phyloP scores from a whole-genome alignment of 2,888 invertebrate genomes.

The Coleophora flavipennella region DNA sequence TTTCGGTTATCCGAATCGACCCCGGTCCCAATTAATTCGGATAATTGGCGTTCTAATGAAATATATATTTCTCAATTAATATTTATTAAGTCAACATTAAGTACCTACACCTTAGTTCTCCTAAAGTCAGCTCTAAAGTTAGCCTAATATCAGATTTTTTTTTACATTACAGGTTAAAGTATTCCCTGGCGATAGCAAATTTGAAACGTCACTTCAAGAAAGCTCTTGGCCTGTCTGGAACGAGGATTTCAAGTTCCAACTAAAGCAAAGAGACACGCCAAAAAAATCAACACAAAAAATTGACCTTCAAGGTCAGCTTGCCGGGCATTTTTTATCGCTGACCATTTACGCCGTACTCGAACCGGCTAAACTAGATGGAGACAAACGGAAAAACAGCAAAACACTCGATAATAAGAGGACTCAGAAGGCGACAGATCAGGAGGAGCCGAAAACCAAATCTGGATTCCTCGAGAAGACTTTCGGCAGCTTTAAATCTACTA shows the following conservation, averaged over 20 bases:
- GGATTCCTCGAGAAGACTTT: slow-evolving; percentile 67
- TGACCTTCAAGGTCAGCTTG: slow-evolving; percentile 72
- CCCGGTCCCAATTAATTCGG: no score
- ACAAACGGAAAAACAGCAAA: slow-evolving; percentile 50
- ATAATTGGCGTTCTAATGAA: no score
- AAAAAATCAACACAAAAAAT: slow-evolving; percentile 55
- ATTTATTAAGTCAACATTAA: no score
- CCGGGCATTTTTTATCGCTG: slow-evolving; percentile 77
- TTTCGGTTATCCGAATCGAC: no score
- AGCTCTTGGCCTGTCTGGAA: slow-evolving; percentile 87
- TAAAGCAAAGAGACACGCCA: slow-evolving; percentile 70
- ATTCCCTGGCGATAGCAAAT: slow-evolving; percentile 83
- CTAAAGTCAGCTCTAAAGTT: no score
- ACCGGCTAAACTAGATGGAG: slow-evolving; percentile 57
- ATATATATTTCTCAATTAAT: no score
- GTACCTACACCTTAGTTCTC: no score
- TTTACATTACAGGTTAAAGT: slow-evolving; percentile 77
- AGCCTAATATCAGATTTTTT: no score
- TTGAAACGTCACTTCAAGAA: slow-evolving; percentile 80
- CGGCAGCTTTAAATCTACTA: slow-evolving; percentile 59
- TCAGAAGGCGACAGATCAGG: slow-evolving; percentile 51
- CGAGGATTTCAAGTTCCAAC: slow-evolving; percentile 81
- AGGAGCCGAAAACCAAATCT: slow-evolving; percentile 60
- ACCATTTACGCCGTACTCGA: slow-evolving; percentile 80
- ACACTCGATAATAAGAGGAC: slow-evolving; percentile 42